Conservation (phyloP, 2,797 vertebrate species). For the Coranthus polyacanthus region DNA sequence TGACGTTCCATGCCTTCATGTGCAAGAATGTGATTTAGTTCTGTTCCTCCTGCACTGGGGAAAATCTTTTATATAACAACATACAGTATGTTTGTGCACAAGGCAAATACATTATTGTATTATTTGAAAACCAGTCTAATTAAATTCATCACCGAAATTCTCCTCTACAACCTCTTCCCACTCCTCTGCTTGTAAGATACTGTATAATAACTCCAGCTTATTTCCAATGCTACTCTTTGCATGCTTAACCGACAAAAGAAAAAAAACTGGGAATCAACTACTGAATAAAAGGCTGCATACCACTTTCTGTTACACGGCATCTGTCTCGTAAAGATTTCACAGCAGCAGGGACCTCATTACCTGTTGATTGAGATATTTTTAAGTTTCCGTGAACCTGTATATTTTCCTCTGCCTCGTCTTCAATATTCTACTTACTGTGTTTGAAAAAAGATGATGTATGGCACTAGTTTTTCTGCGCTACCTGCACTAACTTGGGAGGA, state of each 20-base stretch:
- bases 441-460: conserved; percentile 1
- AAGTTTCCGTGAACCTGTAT: conserved; percentile 29
- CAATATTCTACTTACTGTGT: neutral
- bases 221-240: conserved; percentile 83
- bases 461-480: conserved; percentile 36
- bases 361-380: conserved; percentile 27
- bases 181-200: conserved; percentile 87
- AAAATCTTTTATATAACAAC: conserved; percentile 50
- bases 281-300: conserved; percentile 50
- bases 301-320: conserved; percentile 34
- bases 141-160: conserved; percentile 35
- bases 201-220: conserved; percentile 88
- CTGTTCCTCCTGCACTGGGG: conserved; percentile 22
- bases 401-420: conserved; percentile 19
- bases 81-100: conserved; percentile 46
- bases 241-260: conserved; percentile 81
- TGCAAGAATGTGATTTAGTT: conserved; percentile 44
- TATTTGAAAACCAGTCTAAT: conserved; percentile 40
- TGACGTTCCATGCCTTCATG: conserved; percentile 39
- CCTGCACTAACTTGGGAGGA: conserved; percentile 38
- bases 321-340: conserved; percentile 45
- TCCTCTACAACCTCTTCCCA: conserved; percentile 26
- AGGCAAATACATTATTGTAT: conserved; percentile 30
- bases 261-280: conserved; percentile 32
- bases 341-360: conserved; percentile 37